A percentile compares a stretch with the other conserved stretches of the same genome.
Evolutionary conservation across 2,888 invertebrate species (phyloP).

Genomic region (Eristalinus sepulchralis): DNA sequence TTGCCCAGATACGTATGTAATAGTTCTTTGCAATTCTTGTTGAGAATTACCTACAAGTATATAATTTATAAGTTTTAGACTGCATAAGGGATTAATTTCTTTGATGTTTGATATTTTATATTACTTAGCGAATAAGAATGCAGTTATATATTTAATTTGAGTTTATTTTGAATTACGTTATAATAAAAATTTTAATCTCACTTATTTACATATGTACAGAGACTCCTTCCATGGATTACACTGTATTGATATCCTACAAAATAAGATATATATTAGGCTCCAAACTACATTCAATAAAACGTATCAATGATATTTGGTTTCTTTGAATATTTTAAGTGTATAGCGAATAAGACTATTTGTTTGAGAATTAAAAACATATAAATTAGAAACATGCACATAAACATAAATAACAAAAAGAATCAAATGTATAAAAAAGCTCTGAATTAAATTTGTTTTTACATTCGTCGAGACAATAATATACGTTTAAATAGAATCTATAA

Average conservation of each 20-base stretch:
- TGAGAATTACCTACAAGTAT: constrained; percentile 25
- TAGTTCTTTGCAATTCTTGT: neutral
- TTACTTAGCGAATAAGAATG: neutral
- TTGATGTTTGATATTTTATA: neutral
- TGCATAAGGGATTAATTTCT: neutral
- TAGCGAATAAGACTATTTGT: no score
- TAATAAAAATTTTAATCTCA: no score
- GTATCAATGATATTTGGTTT: no score
- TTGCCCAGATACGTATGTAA: constrained; percentile 73
- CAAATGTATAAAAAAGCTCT: neutral
- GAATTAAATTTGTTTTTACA: no score
- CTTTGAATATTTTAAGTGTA: no score
- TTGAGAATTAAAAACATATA: neutral
- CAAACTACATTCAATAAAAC: no score
- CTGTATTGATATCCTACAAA: no score
- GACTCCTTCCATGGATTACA: no score
- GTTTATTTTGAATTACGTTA: neutral
- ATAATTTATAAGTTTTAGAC: neutral
- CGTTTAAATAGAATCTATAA: no score
- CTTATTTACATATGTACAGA: no score
- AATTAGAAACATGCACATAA: neutral
- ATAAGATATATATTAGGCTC: no score
- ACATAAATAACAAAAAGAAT: neutral
- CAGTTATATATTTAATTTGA: neutral
- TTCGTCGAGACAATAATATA: no score